These are phyloP conservation scores for Microcebus lehilahytsara DNA, from an alignment of 2,113 vertebrate species.

Conservation along the genomic window DNA sequence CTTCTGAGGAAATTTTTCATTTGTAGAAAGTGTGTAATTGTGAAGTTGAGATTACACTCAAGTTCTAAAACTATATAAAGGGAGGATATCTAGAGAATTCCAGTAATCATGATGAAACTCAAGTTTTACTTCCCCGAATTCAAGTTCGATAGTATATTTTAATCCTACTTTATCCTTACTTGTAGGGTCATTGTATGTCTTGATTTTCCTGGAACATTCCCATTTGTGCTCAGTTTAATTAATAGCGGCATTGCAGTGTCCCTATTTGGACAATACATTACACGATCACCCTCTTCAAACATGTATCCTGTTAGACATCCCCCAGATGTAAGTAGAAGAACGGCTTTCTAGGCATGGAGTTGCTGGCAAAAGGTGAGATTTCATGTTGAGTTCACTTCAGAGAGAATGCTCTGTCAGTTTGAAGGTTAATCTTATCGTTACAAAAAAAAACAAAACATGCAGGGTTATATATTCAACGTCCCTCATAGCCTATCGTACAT, in stretches of 20 bases:
- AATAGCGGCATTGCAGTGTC: not conserved
- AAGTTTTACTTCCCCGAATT: not conserved
- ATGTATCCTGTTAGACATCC: not conserved
- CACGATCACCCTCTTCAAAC: not conserved
- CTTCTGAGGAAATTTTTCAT: not conserved
- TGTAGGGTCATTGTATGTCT: not conserved
- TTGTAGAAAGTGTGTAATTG: not conserved
- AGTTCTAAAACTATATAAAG: not conserved
- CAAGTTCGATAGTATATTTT: not conserved
- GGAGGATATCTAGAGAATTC: not conserved
- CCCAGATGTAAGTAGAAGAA: not conserved
- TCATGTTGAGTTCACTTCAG: not conserved
- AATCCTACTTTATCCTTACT: not conserved
- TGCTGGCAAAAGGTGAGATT: not conserved
- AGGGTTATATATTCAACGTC: not conserved
- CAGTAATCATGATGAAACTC: not conserved
- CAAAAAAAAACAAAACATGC: not conserved
- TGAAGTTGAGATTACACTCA: not conserved
- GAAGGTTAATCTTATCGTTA: conserved; percentile 13
- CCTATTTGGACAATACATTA: not conserved
- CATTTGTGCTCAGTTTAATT: not conserved
- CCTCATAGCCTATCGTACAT: conserved; percentile 22
- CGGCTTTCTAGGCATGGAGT: not conserved
- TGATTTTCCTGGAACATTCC: not conserved
- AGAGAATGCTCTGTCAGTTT: not conserved